Conservation (phyloP, 92 coral and sea anemone species). For the Phenganax stokvisi region DNA sequence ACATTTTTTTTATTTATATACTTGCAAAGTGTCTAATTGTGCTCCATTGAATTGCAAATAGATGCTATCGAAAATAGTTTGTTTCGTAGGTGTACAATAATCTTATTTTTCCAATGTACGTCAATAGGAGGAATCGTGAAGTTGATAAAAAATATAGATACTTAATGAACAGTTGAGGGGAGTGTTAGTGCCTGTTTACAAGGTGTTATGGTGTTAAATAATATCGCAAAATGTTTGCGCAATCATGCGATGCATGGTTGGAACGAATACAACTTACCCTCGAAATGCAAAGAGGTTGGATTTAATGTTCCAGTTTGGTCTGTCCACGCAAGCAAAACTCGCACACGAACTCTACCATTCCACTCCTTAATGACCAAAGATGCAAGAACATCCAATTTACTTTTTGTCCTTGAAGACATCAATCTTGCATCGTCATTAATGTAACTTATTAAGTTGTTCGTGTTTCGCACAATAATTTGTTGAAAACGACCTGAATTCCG, state of each 20-base stretch:
- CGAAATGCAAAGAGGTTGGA: slow-evolving; percentile 70
- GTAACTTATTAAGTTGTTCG: slow-evolving; percentile 58
- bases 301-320: slow-evolving; percentile 54
- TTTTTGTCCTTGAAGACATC: slow-evolving; percentile 84
- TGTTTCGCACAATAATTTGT: slow-evolving; percentile 76
- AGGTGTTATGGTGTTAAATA: background rate
- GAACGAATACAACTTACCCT: slow-evolving; percentile 56
- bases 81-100: too few relatives aligned
- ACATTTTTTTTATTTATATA: too few relatives aligned
- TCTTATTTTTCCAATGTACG: too few relatives aligned
- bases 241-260: background rate
- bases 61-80: too few relatives aligned
- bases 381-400: slow-evolving; percentile 79
- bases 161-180: background rate
- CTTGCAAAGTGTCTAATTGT: too few relatives aligned
- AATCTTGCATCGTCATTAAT: slow-evolving; percentile 71
- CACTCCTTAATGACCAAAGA: slow-evolving; percentile 59
- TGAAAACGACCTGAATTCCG: slow-evolving; percentile 80
- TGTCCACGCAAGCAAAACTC: slow-evolving; percentile 79
- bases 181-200: background rate
- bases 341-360: slow-evolving; percentile 44
- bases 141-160: background rate
- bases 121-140: too few relatives aligned
- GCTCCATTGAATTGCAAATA: too few relatives aligned
- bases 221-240: background rate